Base-by-base conservation (phyloP, 1,140 invertebrate species). In the Stratiolaelaps scimitus region DNA sequence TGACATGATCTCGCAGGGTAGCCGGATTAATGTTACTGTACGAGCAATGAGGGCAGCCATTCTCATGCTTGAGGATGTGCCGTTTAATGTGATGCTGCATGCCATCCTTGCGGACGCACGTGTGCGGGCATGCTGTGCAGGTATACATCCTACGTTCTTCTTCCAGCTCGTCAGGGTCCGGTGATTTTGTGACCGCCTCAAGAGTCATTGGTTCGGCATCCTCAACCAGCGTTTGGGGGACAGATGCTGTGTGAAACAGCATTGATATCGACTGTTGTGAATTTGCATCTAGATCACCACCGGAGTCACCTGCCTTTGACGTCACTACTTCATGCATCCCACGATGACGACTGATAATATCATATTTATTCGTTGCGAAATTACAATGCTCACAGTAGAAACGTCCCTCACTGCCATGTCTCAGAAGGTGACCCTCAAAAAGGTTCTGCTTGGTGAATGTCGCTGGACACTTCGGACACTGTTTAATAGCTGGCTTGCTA, bases 201-300 rank as follows among this genome's bases (percentile, higher is more conserved):
- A 71, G 88, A 85, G 75, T 90, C 91, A 0, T 86, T 85, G 20
- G 87, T 89, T 0, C 89, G 88, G 74, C 89, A 92, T 76, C 88
- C 89, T 68, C 83, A 81, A 70, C 87, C 88, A 46, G 65, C 47
- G 13, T 46, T 64, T 19, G 40, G 34, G 10, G n/a, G 15, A n/a
- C 43, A 44, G 15, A 56, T 23, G 2, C 45, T 66, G 67, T 68
- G 68, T 66, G 46, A 10, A 40, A 40, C 10, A 40, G 5, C 29
- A 26, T 56, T 4, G 30, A 68, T 29, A 29, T 65, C 48, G 43
- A 47, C 64, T 26, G 43, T 40, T 46, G 40, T 40, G 34, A 40
- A 40, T 64, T 64, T 23, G 64, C 19, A 30, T 19, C 20, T 6
- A 64, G 29, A 28, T 30, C 26, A 67, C 17, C 20, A 66, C 7